Percentiles rank a stretch among this genome's conserved stretches.
Conservation (phyloP, 2,888 invertebrate species). For the Synanthedon andrenaeformis region DNA sequence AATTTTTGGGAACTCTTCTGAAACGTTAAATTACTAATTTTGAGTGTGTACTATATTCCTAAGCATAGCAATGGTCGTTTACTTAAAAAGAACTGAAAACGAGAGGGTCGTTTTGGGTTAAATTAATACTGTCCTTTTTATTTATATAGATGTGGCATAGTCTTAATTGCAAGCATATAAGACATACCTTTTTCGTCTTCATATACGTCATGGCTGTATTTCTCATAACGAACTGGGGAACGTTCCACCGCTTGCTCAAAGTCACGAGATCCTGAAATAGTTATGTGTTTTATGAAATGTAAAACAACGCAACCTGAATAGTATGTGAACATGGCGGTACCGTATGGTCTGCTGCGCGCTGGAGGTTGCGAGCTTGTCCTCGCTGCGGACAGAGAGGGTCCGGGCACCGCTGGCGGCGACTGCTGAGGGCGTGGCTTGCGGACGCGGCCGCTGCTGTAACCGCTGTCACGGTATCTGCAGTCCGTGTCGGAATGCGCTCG, state of each 20-base stretch:
- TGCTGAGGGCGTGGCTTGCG: slow-evolving; percentile 21
- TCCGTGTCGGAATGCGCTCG: slow-evolving; percentile 80
- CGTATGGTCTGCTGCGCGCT: slow-evolving; percentile 13
- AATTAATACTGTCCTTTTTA: no score
- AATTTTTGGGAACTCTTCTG: slow-evolving; percentile 53
- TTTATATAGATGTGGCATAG: no score
- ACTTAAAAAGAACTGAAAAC: not conserved
- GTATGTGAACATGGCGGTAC: slow-evolving; percentile 7
- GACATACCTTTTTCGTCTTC: slow-evolving; percentile 37
- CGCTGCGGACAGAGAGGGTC: not conserved
- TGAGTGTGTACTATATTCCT: not conserved
- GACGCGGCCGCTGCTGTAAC: slow-evolving; percentile 43
- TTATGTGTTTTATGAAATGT: no score
- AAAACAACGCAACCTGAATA: no score
- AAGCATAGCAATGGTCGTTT: not conserved
- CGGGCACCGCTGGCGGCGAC: slow-evolving; percentile 9
- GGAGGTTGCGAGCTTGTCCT: slow-evolving; percentile 44
- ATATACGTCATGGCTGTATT: slow-evolving; percentile 22
- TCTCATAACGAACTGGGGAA: slow-evolving; percentile 32
- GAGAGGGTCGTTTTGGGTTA: no score
- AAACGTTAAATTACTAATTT: not conserved
- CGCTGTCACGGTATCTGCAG: slow-evolving; percentile 66
- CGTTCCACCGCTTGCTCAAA: slow-evolving; percentile 33
- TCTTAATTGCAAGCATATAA: no score
- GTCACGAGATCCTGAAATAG: slow-evolving; percentile 28